Percentiles rank a stretch among this genome's conserved stretches.
phyloP scores from a whole-genome alignment of 2,797 vertebrate species.

The Malurus splendens region DNA sequence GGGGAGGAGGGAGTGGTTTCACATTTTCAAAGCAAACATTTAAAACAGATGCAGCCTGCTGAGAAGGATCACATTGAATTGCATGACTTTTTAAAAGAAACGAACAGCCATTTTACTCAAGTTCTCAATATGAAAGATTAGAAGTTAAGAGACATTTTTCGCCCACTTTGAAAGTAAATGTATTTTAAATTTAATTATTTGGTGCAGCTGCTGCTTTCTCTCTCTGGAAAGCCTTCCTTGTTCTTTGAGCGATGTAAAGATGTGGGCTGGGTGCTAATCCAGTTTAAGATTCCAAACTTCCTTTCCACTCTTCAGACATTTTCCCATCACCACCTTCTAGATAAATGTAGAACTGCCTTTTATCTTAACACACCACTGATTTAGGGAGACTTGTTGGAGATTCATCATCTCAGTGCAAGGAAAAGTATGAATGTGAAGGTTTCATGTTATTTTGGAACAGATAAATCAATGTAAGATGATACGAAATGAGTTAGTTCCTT shows the following conservation, averaged over 20 bases:
- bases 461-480: neutral
- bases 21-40: constrained; percentile 2
- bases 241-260: neutral
- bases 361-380: neutral
- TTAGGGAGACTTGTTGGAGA: neutral
- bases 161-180: constrained; percentile 19
- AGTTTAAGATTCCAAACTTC: neutral
- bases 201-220: constrained; percentile 24
- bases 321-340: neutral
- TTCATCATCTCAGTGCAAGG: neutral
- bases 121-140: neutral
- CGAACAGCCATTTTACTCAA: constrained; percentile 21
- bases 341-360: neutral
- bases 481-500: neutral
- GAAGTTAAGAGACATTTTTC: constrained; percentile 21
- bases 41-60: constrained; percentile 30
- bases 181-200: constrained; percentile 35
- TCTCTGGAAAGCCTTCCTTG: neutral
- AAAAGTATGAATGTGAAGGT: neutral
- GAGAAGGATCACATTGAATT: constrained; percentile 9
- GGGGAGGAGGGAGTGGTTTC: neutral
- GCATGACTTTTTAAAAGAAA: neutral
- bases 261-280: constrained; percentile 28
- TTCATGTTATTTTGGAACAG: neutral
- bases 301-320: neutral